phyloP scores from a whole-genome alignment of 2,888 invertebrate species.

The Meloe dianella region DNA sequence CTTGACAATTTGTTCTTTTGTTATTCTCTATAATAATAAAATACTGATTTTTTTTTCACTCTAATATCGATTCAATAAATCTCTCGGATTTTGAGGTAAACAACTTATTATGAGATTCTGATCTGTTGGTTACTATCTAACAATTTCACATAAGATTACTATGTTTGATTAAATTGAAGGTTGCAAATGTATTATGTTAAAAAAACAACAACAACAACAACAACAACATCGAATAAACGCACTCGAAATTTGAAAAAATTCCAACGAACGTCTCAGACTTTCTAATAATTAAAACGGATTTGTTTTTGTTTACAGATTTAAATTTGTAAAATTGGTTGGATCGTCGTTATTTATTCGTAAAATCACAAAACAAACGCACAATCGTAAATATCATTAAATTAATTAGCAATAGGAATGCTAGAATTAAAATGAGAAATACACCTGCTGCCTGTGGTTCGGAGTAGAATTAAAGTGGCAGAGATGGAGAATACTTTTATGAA shows the following conservation, averaged over 20 bases:
- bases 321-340: too few species aligned
- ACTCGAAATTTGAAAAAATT: not conserved
- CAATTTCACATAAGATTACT: not conserved
- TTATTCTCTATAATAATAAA: not conserved
- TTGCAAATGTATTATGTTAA: not conserved
- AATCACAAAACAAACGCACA: not conserved
- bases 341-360: not conserved
- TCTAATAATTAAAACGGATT: not conserved
- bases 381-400: too few species aligned
- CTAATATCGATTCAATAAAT: not conserved
- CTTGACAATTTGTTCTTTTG: not conserved
- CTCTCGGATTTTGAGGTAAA: slow-evolving; percentile 1
- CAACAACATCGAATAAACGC: not conserved
- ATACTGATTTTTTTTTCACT: not conserved
- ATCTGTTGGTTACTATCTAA: not conserved
- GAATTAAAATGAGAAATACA: too few species aligned
- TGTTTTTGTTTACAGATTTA: too few species aligned
- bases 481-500: too few species aligned
- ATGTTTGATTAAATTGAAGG: slow-evolving; percentile 4
- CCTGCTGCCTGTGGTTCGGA: too few species aligned
- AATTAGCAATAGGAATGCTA: too few species aligned
- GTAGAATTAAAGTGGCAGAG: too few species aligned
- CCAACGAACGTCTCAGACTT: not conserved
- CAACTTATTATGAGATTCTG: not conserved
- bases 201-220: not conserved